Conservation (phyloP, 2,888 invertebrate species). For the Omphaloscelis lunosa region DNA sequence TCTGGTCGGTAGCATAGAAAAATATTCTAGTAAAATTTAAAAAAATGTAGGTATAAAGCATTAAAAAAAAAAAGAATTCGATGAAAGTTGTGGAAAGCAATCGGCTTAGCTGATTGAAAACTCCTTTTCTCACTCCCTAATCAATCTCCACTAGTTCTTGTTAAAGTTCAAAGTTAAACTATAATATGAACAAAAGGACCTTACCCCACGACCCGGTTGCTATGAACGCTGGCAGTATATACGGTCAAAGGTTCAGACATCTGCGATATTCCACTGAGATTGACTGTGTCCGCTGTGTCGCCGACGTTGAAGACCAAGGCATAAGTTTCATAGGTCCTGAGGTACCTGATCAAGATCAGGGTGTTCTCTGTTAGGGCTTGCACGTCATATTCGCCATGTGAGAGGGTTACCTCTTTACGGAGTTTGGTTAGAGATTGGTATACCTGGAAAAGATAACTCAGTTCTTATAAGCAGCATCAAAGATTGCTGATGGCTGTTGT, state of each 20-base stretch:
- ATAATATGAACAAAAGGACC: constrained; percentile 30
- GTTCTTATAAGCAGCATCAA: background rate
- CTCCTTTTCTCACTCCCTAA: background rate
- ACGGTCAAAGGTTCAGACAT: constrained; percentile 74
- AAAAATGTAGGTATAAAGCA: background rate
- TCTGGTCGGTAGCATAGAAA: background rate
- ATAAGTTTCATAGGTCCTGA: constrained; percentile 76
- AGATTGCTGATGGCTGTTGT: background rate
- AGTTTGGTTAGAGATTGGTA: constrained; percentile 89
- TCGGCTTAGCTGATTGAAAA: background rate
- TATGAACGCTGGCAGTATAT: constrained; percentile 79
- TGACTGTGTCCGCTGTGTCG: constrained; percentile 76
- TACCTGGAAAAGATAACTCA: constrained; percentile 75
- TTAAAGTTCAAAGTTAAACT: background rate
- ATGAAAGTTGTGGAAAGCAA: background rate
- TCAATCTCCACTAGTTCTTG: background rate
- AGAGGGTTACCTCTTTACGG: constrained; percentile 84
- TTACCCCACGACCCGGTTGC: constrained; percentile 76
- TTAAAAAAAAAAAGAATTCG: background rate
- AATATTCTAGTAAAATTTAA: too few species aligned
- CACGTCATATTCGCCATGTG: constrained; percentile 80
- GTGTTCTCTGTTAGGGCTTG: constrained; percentile 76
- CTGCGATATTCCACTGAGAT: constrained; percentile 75
- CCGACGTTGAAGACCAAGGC: constrained; percentile 90
- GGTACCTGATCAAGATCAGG: constrained; percentile 74